Conservation (phyloP, 2,888 invertebrate species). For the Stenodera caucasica region DNA sequence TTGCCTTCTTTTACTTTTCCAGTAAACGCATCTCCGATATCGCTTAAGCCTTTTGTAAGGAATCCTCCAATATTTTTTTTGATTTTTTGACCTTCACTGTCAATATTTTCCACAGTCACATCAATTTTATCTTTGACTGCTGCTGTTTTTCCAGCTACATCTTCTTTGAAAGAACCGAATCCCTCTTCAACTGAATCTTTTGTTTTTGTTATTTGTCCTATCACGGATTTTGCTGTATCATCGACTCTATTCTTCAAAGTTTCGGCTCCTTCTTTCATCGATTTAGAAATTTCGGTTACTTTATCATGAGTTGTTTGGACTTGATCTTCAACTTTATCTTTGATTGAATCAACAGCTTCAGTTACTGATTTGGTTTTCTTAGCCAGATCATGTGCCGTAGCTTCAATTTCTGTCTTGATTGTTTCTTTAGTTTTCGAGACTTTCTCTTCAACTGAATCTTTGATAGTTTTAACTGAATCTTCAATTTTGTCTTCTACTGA, state of each 20-base stretch:
- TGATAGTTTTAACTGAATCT: conserved; percentile 13
- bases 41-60: conserved; percentile 3
- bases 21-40: conserved; percentile 11
- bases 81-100: too few species aligned
- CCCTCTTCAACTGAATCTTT: background rate
- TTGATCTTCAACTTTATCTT: too few species aligned
- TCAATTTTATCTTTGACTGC: background rate
- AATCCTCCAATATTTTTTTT: conserved; percentile 12
- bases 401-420: background rate
- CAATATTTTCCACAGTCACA: too few species aligned
- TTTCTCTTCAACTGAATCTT: conserved; percentile 11
- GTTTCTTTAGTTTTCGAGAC: conserved; percentile 8
- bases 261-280: background rate
- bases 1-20: conserved; percentile 16
- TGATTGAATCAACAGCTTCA: too few species aligned
- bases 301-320: background rate
- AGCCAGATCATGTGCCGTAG: background rate
- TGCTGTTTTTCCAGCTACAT: background rate
- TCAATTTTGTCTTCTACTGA: conserved; percentile 12
- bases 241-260: background rate
- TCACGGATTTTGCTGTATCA: background rate
- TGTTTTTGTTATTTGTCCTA: background rate
- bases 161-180: background rate
- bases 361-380: background rate
- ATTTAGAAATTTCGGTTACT: background rate